These are phyloP conservation scores for Muscicapa striata DNA, from an alignment of 2,797 vertebrate species.

Conservation along the genomic window DNA sequence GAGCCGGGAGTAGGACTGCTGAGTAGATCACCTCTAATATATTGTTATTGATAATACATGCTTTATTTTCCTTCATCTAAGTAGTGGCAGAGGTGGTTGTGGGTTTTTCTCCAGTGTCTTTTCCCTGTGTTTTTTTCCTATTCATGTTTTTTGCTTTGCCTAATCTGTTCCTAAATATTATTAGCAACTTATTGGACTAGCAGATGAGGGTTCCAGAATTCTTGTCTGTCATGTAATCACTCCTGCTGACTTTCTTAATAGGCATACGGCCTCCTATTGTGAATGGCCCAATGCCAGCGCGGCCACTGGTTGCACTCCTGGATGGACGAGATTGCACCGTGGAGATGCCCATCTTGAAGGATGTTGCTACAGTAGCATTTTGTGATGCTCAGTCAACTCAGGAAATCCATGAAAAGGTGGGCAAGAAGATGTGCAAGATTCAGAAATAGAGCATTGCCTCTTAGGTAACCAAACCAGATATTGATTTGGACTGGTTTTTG, in stretches of 20 bases:
- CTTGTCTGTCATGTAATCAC: background rate
- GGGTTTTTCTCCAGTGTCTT: accelerated
- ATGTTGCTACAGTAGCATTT: constrained; percentile 90
- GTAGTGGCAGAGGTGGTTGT: background rate
- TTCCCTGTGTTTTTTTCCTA: background rate
- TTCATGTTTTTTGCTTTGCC: background rate
- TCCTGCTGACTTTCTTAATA: constrained; percentile 43
- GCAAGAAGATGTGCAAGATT: background rate
- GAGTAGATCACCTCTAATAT: background rate
- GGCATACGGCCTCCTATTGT: constrained; percentile 89
- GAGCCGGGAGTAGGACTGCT: background rate
- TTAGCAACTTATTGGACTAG: background rate
- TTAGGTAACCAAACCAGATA: background rate
- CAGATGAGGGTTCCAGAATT: background rate
- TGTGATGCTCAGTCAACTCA: constrained; percentile 91
- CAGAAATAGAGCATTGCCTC: background rate
- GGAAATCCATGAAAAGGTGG: constrained; percentile 91
- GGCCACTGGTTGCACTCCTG: constrained; percentile 85
- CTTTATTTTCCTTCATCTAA: background rate
- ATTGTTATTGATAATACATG: accelerated
- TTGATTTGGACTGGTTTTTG: background rate
- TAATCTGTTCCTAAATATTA: background rate
- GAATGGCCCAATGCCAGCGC: constrained; percentile 88
- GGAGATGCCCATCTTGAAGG: constrained; percentile 90
- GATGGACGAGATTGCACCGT: constrained; percentile 89